These are phyloP conservation scores for Hyposoter didymator DNA, from an alignment of 2,888 invertebrate genomes.

Conservation along the genomic window DNA sequence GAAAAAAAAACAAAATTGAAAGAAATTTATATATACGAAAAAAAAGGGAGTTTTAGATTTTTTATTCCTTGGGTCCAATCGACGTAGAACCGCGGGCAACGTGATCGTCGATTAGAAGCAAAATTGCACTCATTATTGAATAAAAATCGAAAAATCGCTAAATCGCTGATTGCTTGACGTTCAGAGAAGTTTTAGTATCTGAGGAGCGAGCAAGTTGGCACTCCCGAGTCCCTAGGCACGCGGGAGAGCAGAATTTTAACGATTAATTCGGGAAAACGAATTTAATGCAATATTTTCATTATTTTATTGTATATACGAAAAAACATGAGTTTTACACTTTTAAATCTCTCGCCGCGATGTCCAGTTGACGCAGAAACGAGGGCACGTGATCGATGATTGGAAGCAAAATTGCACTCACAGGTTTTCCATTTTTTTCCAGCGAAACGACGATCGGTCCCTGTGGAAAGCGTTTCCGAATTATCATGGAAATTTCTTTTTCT, in stretches of 20 bases:
- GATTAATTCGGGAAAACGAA: too few species aligned
- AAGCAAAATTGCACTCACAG: slow-evolving; percentile 72
- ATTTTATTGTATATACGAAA: too few species aligned
- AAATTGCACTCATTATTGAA: slow-evolving; percentile 73
- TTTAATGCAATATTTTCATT: too few species aligned
- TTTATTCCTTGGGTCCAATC: slow-evolving; percentile 56
- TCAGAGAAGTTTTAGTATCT: too few species aligned
- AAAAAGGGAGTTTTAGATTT: slow-evolving; percentile 17
- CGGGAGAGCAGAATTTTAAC: too few species aligned
- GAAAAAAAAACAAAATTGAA: slow-evolving; percentile 16
- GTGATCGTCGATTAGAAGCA: slow-evolving; percentile 72
- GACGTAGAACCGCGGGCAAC: slow-evolving; percentile 73
- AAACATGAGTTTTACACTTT: neutral
- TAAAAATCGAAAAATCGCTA: too few species aligned
- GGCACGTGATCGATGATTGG: slow-evolving; percentile 75
- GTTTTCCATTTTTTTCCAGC: slow-evolving; percentile 71
- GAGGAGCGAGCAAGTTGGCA: too few species aligned
- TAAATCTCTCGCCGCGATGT: slow-evolving; percentile 9
- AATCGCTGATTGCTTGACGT: too few species aligned
- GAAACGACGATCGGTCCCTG: slow-evolving; percentile 77
- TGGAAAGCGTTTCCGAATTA: slow-evolving; percentile 10
- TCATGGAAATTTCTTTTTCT: neutral
- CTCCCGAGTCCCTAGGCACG: too few species aligned
- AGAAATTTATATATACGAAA: slow-evolving; percentile 32
- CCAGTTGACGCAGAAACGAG: slow-evolving; percentile 70